Base-by-base conservation (phyloP, 2,888 invertebrate species). In the Ashinkailepas kermadecensis region DNA sequence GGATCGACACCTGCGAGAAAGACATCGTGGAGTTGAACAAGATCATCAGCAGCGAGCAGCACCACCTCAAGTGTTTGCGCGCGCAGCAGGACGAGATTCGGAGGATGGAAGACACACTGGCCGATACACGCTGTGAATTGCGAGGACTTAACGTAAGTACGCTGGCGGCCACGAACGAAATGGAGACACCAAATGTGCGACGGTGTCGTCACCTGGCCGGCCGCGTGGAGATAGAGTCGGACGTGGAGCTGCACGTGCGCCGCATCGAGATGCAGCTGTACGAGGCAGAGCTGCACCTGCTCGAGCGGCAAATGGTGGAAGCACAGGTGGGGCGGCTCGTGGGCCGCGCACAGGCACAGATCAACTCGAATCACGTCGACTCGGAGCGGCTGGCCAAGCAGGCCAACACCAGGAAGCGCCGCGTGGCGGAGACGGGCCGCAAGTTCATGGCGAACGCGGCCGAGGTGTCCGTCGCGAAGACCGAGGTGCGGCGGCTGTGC, bases 191-290 rank as follows among this genome's bases (percentile, higher is more conserved):
- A 21, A 56, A 21, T 18, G 56, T 13, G 15, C 74, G 74, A 9
- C 56, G 7, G 54, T 21, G 74, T 18, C 74, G 74, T 54, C 18
- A 21, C 18, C 74, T 74, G 74, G 10, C 74, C 21, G 56, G 56
- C 6, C 54, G 21, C 10, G 21, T 7, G 11, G 18, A 12, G 23
- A 56, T 9, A 0, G 54, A 54, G 23, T 54, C 13, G 1, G 56
- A 74, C 56, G 56, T 74, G 39, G 21, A 18, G 54, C 56, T 4
- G 21, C 74, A 74, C 74, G 56, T 74, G 74, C 10, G 74, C 21
- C 74, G 21, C 54, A 74, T 74, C 9, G 74, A 74, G 56, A 56
- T 74, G 74, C 74, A 74, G 74, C 74, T 74, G 56, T 74, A 74
- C 74, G 74, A 54, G 54, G 56, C 56, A 2, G 74, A 74, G 56